phyloP scores from a whole-genome alignment of 2,113 vertebrate species.

The Antechinus stuartii region DNA sequence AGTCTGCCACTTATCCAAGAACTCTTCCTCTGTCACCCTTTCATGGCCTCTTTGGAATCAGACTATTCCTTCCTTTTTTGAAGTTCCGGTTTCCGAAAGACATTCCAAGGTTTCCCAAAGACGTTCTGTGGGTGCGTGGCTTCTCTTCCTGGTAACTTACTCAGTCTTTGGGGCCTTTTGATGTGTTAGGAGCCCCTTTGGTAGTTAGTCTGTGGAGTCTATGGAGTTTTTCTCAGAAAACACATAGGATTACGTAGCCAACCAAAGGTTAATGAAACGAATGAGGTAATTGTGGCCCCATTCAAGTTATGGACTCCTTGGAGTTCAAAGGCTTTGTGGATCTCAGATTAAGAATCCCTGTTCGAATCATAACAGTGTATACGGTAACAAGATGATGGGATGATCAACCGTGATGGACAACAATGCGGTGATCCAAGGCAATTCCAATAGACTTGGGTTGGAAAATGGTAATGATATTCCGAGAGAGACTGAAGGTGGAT shows the following conservation, averaged over 20 bases:
- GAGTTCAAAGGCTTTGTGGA: neutral
- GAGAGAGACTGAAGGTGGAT: too few relatives aligned
- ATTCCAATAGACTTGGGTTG: too few relatives aligned
- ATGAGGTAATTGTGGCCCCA: neutral
- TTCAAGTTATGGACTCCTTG: neutral
- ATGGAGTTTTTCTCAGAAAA: neutral
- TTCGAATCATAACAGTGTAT: neutral
- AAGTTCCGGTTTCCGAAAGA: neutral
- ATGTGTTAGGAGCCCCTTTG: neutral
- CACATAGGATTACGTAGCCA: neutral
- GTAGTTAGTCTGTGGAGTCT: too few relatives aligned
- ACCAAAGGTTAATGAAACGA: neutral
- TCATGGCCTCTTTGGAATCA: neutral
- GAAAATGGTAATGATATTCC: too few relatives aligned
- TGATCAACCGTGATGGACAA: too few relatives aligned
- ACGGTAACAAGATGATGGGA: too few relatives aligned
- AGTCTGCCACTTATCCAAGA: neutral
- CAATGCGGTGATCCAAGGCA: too few relatives aligned
- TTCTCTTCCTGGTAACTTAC: too few relatives aligned
- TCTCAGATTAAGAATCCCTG: neutral
- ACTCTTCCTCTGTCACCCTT: neutral
- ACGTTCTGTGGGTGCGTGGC: neutral
- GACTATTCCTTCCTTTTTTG: neutral
- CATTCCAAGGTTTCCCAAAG: neutral
- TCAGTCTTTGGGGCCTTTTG: too few relatives aligned